Evolutionary conservation across 2,888 invertebrate genomes (phyloP).

Genomic region (Platypus cylindrus): DNA sequence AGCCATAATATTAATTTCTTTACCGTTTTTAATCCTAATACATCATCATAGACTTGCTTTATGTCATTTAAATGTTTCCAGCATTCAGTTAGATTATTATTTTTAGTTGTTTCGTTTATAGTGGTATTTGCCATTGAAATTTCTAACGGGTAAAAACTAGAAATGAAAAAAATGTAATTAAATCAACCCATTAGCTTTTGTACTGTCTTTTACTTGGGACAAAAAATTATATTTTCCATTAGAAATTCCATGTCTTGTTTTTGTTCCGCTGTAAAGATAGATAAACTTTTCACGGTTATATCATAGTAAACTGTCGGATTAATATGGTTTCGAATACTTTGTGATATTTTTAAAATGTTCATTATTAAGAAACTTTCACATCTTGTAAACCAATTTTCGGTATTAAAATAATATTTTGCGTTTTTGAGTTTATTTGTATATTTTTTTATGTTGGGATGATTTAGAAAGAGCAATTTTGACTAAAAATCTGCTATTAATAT

Average conservation of each 20-base stretch:
- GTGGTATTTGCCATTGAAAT: slow-evolving; percentile 42
- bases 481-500: slow-evolving; percentile 17
- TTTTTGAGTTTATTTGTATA: slow-evolving; percentile 37
- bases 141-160: slow-evolving; percentile 45
- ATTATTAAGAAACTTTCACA: slow-evolving; percentile 46
- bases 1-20: no score
- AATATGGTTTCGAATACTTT: slow-evolving; percentile 27
- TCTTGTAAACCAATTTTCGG: slow-evolving; percentile 50
- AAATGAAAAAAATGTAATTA: slow-evolving; percentile 35
- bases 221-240: slow-evolving; percentile 48
- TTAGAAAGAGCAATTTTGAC: slow-evolving; percentile 34
- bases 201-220: slow-evolving; percentile 32
- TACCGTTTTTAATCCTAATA: slow-evolving; percentile 29
- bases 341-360: slow-evolving; percentile 38
- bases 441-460: slow-evolving; percentile 27
- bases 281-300: slow-evolving; percentile 47
- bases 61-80: slow-evolving; percentile 28
- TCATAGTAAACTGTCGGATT: slow-evolving; percentile 42
- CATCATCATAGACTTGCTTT: slow-evolving; percentile 27
- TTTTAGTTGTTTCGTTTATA: slow-evolving; percentile 36
- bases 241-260: slow-evolving; percentile 43
- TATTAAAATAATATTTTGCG: slow-evolving; percentile 31
- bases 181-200: no score
- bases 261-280: slow-evolving; percentile 46
- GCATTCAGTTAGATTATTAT: slow-evolving; percentile 34